Evolutionary conservation across 2,888 invertebrate species (phyloP).

Genomic region (Drosophila nr. perissopoda): DNA sequence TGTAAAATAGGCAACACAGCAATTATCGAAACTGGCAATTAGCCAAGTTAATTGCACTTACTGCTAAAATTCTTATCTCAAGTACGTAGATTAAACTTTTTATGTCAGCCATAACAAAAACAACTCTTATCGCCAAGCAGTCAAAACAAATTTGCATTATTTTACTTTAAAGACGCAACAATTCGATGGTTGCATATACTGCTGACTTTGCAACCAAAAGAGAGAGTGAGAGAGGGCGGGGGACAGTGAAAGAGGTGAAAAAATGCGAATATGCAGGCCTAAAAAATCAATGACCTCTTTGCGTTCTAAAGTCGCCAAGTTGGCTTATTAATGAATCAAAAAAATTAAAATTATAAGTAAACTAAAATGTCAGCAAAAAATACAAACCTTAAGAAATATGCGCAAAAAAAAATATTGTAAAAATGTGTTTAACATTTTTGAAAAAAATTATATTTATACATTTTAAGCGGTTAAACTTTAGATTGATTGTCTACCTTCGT

Average conservation of each 20-base stretch:
- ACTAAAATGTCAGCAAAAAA: constrained; percentile 42
- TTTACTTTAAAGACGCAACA: constrained; percentile 40
- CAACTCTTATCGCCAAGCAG: constrained; percentile 29
- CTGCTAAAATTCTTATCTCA: constrained; percentile 1
- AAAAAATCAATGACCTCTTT: constrained; percentile 66
- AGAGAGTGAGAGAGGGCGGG: not conserved
- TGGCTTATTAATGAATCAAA: constrained; percentile 59
- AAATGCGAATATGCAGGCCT: constrained; percentile 30
- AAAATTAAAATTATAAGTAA: not conserved
- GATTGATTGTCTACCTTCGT: not conserved
- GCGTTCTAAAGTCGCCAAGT: constrained; percentile 45
- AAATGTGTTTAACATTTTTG: constrained; percentile 37
- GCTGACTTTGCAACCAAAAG: constrained; percentile 24
- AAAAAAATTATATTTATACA: not conserved
- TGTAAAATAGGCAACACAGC: not conserved
- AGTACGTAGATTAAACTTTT: not conserved
- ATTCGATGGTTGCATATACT: constrained; percentile 22
- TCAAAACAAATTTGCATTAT: constrained; percentile 46
- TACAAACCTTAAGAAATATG: not conserved
- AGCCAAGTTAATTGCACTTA: not conserved
- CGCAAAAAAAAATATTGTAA: constrained; percentile 10
- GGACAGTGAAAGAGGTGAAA: not conserved
- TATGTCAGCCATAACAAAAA: constrained; percentile 23
- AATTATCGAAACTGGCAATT: not conserved
- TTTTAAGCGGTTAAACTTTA: not conserved